Base-by-base conservation (phyloP, 2,797 vertebrate genomes). In the Lithobates pipiens region DNA sequence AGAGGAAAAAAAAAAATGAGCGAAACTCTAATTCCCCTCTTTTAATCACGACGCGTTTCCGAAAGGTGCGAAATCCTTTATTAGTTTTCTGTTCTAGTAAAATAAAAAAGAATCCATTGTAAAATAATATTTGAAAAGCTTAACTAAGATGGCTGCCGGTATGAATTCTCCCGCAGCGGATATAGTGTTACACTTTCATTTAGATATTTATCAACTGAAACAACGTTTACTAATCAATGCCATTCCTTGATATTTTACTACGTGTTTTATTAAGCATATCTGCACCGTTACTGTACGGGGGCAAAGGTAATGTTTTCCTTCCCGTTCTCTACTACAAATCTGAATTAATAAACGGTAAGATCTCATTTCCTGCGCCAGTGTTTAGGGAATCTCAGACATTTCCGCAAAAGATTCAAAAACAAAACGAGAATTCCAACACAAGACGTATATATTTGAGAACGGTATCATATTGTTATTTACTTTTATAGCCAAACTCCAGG, bases 71-170 rank as follows among this genome's bases (percentile, higher is more conserved):
- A 82, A 73, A 72, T 42, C 70, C 80, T 82, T 82, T 82, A 82
- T 82, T 82, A 82, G 80, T 44, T 69, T 81, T 82, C 39, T 82
- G 80, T 68, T 83, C 81, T 94, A 93, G 92, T 93, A 92, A 73
- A 82, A 74, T 25, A 44, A 50, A 73, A 29, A 73, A 80, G 57
- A 77, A 84, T 92, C 90, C 90, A 92, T 93, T 93, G 93, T 93
- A 92, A 93, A 94, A 92, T 93, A 94, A 94, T 84, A 88, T 90
- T 89, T 89, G 87, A 92, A 92, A 92, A 89, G 90, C 91, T 93
- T 91, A 84, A 84, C 46, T 77, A 77, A 71, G 67, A 84, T 84
- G 77, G 89, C 86, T 93, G 90, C 85, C 84, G 78, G 89, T 86
- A 90, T 90, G 90, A 93, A 89, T 91, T 93, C 91, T 92, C 91